A percentile compares a stretch with the other conserved stretches of the same genome.
Conservation (phyloP, 1,140 invertebrate genomes). For the Myzus persicae region DNA sequence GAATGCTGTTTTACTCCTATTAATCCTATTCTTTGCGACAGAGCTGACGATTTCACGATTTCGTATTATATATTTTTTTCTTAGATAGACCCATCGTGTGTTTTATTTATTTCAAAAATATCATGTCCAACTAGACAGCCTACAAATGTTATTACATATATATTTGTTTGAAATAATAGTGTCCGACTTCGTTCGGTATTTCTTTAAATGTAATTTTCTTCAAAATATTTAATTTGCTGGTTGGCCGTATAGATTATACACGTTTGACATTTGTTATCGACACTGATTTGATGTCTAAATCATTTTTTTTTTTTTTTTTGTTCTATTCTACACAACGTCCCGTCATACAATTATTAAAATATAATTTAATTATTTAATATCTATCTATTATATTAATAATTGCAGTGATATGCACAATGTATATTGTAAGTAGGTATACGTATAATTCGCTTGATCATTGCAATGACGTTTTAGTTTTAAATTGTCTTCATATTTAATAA, state of each 20-base stretch:
- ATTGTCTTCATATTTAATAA: not conserved
- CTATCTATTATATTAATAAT: not conserved
- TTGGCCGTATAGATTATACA: no score
- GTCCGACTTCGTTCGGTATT: not conserved
- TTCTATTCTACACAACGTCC: not conserved
- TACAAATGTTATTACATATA: not conserved
- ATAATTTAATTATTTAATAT: not conserved
- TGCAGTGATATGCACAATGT: not conserved
- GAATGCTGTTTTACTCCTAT: not conserved
- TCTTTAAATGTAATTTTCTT: no score
- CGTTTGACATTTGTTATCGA: not conserved
- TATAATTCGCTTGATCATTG: not conserved
- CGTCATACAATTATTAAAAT: not conserved
- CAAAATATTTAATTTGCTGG: not conserved
- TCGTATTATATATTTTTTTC: not conserved
- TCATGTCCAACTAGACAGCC: not conserved
- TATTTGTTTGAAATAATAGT: not conserved
- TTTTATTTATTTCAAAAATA: not conserved
- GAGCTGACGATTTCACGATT: constrained; percentile 28
- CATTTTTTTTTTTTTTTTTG: not conserved
- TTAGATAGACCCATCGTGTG: not conserved
- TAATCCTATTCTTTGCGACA: not conserved
- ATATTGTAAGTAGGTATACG: not conserved
- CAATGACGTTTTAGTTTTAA: not conserved
- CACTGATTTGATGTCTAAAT: not conserved